Evolutionary conservation across 2,113 vertebrate genomes (phyloP).

Genomic region (Tragelaphus scriptus): DNA sequence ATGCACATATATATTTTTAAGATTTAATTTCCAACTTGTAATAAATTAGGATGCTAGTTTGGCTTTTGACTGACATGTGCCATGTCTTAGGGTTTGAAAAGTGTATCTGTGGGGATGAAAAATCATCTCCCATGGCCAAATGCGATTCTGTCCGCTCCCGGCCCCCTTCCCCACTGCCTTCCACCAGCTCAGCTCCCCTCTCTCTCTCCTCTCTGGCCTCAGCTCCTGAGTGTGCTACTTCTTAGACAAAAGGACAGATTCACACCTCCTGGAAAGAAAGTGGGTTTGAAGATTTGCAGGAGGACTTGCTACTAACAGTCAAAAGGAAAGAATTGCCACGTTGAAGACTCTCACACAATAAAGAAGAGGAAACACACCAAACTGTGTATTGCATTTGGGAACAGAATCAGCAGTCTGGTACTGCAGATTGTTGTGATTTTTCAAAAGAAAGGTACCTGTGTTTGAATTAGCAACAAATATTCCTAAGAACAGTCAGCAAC

Average conservation of each 20-base stretch:
- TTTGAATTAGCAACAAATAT: neutral
- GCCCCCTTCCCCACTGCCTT: neutral
- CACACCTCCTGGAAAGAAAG: neutral
- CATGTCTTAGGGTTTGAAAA: no score
- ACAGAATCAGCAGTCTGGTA: neutral
- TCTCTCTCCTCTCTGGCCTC: neutral
- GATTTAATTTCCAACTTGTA: neutral
- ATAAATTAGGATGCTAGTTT: neutral
- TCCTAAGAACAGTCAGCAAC: neutral
- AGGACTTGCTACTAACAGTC: no score
- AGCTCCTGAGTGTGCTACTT: neutral
- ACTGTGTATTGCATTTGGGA: neutral
- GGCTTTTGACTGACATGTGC: neutral
- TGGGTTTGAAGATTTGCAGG: neutral
- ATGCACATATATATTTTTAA: neutral
- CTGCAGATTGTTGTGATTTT: neutral
- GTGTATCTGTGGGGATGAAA: neutral
- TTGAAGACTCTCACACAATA: no score
- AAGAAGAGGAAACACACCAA: fast-evolving
- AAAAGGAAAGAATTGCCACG: fast-evolving
- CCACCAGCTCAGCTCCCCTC: neutral
- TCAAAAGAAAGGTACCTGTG: neutral
- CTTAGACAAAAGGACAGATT: neutral
- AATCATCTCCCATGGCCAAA: neutral
- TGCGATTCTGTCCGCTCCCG: no score